Evolutionary conservation across 1,140 invertebrate genomes (phyloP), one percentile per base, ranked within the genome.

Genomic region (Bombus fervidus): DNA sequence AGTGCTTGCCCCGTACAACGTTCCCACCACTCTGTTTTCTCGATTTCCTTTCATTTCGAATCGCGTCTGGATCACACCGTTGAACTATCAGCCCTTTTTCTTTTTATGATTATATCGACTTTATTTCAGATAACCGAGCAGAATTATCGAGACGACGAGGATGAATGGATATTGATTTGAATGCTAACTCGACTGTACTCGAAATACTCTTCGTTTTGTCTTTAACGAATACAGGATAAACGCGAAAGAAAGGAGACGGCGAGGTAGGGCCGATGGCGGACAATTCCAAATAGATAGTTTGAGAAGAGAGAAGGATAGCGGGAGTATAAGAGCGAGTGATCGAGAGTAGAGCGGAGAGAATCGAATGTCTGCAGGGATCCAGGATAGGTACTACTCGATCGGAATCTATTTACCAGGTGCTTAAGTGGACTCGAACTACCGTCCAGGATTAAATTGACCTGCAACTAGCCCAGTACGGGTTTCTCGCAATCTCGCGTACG

Each of bases 331-430:
- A 57, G 64, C 53, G 86, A 59, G 37, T 57, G 76, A 72, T 79
- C 73, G 53, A 80, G 77, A 85, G 74, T 71, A 53, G 66, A 83
- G 75, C 66, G 83, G 81, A 84, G 86, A 79, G 86, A 87, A 91
- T 90, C 90, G 88, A 90, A 91, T 87, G 86, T 87, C 87, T 84
- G 86, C 81, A 77, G 83, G 85, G 88, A 91, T 90, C 82, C 84
- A 86, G 90, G 78, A 84, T 81, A 73, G 79, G 85, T 85, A 84
- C 89, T 85, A 84, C 89, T 90, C 89, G 86, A 92, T 92, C 87
- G 90, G 87, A 92, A 92, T 92, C 90, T 91, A 91, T 92, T 92
- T 92, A 90, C 91, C 83, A 86, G 89, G 74, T 89, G 87, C 90
- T 91, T 91, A 92, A 90, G 80, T 91, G 86, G 87, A 91, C 88